Percentiles rank a stretch among this genome's conserved stretches.
Conservation (phyloP, 2,888 invertebrate species). For the Silvanus unidentatus region DNA sequence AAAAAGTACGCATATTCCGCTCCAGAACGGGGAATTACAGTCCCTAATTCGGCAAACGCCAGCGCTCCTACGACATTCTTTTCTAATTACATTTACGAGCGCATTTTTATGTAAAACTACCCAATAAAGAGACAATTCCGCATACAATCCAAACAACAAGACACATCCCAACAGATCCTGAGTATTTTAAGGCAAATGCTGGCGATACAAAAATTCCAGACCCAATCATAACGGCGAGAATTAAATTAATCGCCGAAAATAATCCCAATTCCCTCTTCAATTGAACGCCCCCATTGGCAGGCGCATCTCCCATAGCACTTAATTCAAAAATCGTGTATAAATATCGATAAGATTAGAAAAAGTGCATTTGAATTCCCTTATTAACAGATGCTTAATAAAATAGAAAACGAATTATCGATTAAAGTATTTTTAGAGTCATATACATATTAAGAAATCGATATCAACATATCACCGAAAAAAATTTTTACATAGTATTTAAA, state of each 20-base stretch:
- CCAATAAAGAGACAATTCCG: conserved; percentile 72
- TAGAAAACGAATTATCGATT: no score
- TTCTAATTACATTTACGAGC: background rate
- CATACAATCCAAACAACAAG: conserved; percentile 73
- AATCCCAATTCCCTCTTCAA: conserved; percentile 72
- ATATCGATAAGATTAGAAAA: no score
- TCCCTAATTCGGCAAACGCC: conserved; percentile 75
- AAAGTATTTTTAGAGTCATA: no score
- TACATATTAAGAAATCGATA: no score
- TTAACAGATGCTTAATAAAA: no score
- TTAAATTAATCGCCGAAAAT: conserved; percentile 74
- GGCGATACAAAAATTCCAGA: conserved; percentile 86
- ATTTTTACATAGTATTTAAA: no score
- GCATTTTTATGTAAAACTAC: conserved; percentile 41
- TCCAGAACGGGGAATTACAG: conserved; percentile 71
- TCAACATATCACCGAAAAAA: no score
- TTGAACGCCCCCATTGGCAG: conserved; percentile 46
- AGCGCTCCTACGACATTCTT: conserved; percentile 60
- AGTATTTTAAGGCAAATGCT: conserved; percentile 64
- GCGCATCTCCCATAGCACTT: background rate
- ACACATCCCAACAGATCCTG: conserved; percentile 76
- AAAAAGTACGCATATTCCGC: conserved; percentile 77
- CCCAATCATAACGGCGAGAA: conserved; percentile 85
- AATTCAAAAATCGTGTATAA: no score
- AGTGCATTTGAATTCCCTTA: no score